Conservation (phyloP, 2,113 vertebrate species). For the Ciconia maguari region DNA sequence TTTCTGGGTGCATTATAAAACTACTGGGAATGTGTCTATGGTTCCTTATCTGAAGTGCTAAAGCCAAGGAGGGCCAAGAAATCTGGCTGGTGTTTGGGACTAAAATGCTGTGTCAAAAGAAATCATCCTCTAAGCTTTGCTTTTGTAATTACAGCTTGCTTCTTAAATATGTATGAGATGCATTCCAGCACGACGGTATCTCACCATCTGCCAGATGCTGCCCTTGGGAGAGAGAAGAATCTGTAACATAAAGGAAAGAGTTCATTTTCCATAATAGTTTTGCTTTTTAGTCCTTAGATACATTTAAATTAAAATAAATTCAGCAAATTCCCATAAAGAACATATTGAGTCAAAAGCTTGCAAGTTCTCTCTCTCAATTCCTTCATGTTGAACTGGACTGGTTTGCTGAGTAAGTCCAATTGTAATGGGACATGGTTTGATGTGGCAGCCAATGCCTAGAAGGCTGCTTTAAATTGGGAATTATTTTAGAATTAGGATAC, state of each 20-base stretch:
- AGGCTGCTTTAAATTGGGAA: not conserved
- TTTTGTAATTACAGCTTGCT: not conserved
- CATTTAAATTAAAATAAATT: not conserved
- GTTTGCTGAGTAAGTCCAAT: not conserved
- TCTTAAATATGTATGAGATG: not conserved
- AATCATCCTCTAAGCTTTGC: not conserved
- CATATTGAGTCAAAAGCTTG: not conserved
- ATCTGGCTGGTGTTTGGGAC: not conserved
- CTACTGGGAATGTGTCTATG: not conserved
- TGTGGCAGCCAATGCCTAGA: not conserved
- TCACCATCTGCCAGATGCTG: not conserved
- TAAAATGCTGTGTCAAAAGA: not conserved
- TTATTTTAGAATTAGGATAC: not conserved
- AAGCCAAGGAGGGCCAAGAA: not conserved
- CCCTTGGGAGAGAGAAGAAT: not conserved
- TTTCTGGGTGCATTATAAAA: not conserved
- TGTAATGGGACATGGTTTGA: not conserved
- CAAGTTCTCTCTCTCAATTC: not conserved
- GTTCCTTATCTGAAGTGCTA: not conserved
- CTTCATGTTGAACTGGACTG: not conserved
- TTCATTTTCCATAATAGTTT: not conserved
- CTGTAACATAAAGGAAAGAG: not conserved
- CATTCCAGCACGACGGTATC: not conserved
- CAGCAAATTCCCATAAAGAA: not conserved
- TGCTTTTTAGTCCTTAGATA: not conserved